Base-by-base conservation (phyloP, 2,888 invertebrate genomes). In the Stenodera caucasica region DNA sequence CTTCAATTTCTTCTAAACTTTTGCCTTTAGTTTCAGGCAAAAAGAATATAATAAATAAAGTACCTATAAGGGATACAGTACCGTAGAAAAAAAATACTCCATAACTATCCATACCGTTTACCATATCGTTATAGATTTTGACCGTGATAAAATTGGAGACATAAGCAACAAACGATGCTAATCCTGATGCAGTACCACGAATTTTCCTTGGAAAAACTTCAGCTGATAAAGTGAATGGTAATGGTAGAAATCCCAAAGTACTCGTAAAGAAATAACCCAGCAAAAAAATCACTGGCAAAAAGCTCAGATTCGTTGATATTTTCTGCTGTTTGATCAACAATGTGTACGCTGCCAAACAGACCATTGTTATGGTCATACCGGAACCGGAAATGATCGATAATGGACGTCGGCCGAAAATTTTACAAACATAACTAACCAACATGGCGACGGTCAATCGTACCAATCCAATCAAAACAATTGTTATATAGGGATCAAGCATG, bases 321-420 rank as follows among this genome's bases (percentile, higher is more conserved):
- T 72, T 72, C 0, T 77, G 78, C 11, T 65, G 68, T 15, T 75
- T 66, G 2, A 73, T 67, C 0, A 80, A 58, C 29, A 78, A 75
- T 6, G 83, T 68, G 67, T 84, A 84, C 3, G 76, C 67, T 0
- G 83, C 81, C 29, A 87, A 69, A 1, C 75, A 66, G 4, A 83
- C 67, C 82, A 87, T 84, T 57, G 82, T 83, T 0, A 83, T n/a
- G 0, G 82, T 78, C 82, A 86, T 86, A 0, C 85, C 82, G 0
- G 78, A 62, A 0, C 88, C 87, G 0, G 87, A 88, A 33, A 84
- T 61, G 5, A 87, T 78, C 0, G 88, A 82, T 0, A 88, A 81
- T 2, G 83, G 80, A 51, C 86, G 75, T 51, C 88, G 77, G 0
- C 89, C 89, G 49, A 81, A 83, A 50, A 77, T 80, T 55, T 85